phyloP scores from a whole-genome alignment of 2,888 invertebrate species.

The Perizoma affinitatum region DNA sequence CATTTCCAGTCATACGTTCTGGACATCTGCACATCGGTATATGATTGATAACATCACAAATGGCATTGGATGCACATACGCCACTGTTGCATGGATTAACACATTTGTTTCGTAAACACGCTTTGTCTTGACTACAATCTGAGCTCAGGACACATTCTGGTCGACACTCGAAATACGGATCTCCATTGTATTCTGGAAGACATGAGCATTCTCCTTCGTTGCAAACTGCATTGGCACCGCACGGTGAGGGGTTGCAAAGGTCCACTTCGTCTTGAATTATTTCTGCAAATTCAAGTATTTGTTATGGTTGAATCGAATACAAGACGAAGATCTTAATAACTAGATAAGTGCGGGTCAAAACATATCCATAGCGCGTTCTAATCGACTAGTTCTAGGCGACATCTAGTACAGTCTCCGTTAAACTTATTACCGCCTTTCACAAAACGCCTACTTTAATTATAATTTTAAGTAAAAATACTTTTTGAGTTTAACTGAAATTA shows the following conservation, averaged over 20 bases:
- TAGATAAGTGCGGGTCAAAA: too few species aligned
- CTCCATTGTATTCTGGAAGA: slow-evolving; percentile 85
- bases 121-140: slow-evolving; percentile 86
- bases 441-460: too few species aligned
- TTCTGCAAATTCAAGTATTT: slow-evolving; percentile 54
- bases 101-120: slow-evolving; percentile 88
- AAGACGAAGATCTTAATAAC: too few species aligned
- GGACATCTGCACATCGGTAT: slow-evolving; percentile 89
- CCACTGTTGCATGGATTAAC: slow-evolving; percentile 87
- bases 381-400: too few species aligned
- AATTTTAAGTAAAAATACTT: too few species aligned
- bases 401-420: too few species aligned
- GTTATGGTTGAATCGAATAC: too few species aligned
- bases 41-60: slow-evolving; percentile 89
- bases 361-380: too few species aligned
- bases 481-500: too few species aligned
- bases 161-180: slow-evolving; percentile 87
- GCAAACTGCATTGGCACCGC: slow-evolving; percentile 86
- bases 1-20: slow-evolving; percentile 87
- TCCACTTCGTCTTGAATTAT: slow-evolving; percentile 63
- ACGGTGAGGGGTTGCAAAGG: slow-evolving; percentile 87
- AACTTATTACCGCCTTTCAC: too few species aligned
- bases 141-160: slow-evolving; percentile 88
- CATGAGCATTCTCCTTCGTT: slow-evolving; percentile 85
- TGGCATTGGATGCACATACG: slow-evolving; percentile 88